Base-by-base conservation (phyloP, 2,797 vertebrate species). In the Notolepis coatsorum region DNA sequence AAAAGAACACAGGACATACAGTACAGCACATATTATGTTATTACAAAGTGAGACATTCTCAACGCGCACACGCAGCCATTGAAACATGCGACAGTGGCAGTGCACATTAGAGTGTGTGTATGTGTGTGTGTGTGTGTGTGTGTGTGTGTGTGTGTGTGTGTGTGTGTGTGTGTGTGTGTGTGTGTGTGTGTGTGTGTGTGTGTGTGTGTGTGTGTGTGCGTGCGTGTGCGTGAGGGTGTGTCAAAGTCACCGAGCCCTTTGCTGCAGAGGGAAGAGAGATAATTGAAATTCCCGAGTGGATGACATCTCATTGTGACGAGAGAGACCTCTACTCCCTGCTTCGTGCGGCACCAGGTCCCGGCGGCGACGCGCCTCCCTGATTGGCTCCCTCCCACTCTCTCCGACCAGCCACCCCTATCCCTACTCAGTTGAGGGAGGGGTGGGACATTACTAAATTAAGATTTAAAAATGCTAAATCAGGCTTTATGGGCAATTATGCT, bases 401-500 rank as follows among this genome's bases (percentile, higher is more conserved):
- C 61, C 33, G 31, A 71, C 67, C 42, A 73, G 55, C 65, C 57
- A 51, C 57, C 56, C 67, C 61, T 58, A 52, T 48, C 51, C 21
- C 6, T 2, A 21, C n/a, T 7, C 10, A 54, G n/a, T n/a, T 1
- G 41, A 60, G 33, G 30, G 12, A 50, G 50, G 75, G 51, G 70
- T n/a, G 74, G 52, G 71, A 79, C 56, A 77, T 77, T 78, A 73
- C 77, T 75, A 77, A 81, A 87, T 88, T 76, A 75, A 68, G 74
- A 78, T 81, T 82, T 85, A 74, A 84, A 39, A 66, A 81, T 75
- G 68, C 68, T 82, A 87, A 86, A 80, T 82, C 73, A 81, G 68
- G 69, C 74, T 87, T 82, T 79, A 89, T 81, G 59, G 71, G 66
- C 77, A 86, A 85, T 90, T 90, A 89, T 89, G 89, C 79, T 84